Evolutionary conservation across 2,888 invertebrate genomes (phyloP), one percentile per base, ranked within the genome.

Genomic region (Polyommatus iphigenia): DNA sequence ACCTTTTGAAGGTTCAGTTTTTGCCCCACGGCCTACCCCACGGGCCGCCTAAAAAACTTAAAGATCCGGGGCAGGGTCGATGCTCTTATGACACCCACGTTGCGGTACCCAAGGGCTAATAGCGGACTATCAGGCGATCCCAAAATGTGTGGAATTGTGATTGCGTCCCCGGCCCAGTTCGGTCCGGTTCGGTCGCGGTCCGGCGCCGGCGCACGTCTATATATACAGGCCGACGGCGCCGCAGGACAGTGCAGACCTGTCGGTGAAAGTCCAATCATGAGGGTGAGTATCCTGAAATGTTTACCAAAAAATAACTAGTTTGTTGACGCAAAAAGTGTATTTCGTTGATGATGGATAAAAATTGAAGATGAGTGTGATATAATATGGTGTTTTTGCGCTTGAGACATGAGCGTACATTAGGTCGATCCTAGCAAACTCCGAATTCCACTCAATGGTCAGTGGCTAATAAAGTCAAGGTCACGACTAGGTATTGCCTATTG

Each of bases 181-280:
- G 57, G 76, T 85, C 87, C 82, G 50, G 85, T 85, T 82, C 78
- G 78, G 83, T 84, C 85, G 81, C 81, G 88, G 86, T 87, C 84
- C 87, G 85, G 82, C 81, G 83, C 32, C 32, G 15, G 67, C 79
- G 24, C 84, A 84, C 80, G 77, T 79, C 82, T 85, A 85, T 89
- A 89, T 86, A 88, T 83, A 83, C 79, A 71, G 73, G 75, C 76
- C n/a, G 3, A 32, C 82, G 81, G 80, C 79, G 78, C 81, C 82
- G 80, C 62, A 72, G 36, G 76, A 54, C 50, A 87, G 82, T 85
- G 82, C 84, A 78, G 77, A 83, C 82, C 77, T 62, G 82, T 82
- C 79, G 77, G 78, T 85, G 81, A 79, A 78, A 71, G 84, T 78
- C 80, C 71, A 79, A 83, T 79, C 78, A 89, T 89, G 89, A 84